Conservation (phyloP, 2,797 vertebrate species). For the Carduelis carduelis region DNA sequence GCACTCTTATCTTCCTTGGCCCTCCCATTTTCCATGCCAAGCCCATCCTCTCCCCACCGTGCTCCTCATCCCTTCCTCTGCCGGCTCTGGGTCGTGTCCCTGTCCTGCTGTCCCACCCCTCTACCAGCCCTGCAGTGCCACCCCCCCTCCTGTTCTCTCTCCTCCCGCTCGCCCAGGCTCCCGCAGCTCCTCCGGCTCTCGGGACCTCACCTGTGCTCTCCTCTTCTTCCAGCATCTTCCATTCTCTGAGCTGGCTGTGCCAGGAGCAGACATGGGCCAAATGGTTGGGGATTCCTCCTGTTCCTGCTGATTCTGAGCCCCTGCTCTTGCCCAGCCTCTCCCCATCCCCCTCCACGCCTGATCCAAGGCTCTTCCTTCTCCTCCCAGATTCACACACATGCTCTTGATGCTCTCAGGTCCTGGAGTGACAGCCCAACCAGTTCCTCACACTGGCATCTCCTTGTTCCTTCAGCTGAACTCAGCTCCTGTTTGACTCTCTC, state of each 20-base stretch:
- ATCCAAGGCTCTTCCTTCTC: background rate
- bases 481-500: background rate
- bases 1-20: background rate
- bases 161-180: accelerated
- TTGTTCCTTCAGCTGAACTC: accelerated
- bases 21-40: slow-evolving; percentile 31
- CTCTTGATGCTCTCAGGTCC: background rate
- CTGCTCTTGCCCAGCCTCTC: background rate
- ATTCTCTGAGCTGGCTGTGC: background rate
- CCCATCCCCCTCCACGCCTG: background rate
- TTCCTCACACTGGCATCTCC: background rate
- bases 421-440: background rate
- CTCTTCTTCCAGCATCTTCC: background rate
- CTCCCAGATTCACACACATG: background rate
- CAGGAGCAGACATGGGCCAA: background rate
- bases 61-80: slow-evolving; percentile 13
- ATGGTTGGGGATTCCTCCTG: background rate
- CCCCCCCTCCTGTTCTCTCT: background rate
- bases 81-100: background rate
- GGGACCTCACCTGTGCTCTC: background rate
- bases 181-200: background rate
- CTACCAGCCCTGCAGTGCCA: background rate
- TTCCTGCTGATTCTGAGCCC: background rate
- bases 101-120: background rate
- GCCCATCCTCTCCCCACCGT: slow-evolving; percentile 11